These are phyloP conservation scores for Watsonalla cultraria DNA, from an alignment of 2,888 invertebrate species.

Conservation along the genomic window DNA sequence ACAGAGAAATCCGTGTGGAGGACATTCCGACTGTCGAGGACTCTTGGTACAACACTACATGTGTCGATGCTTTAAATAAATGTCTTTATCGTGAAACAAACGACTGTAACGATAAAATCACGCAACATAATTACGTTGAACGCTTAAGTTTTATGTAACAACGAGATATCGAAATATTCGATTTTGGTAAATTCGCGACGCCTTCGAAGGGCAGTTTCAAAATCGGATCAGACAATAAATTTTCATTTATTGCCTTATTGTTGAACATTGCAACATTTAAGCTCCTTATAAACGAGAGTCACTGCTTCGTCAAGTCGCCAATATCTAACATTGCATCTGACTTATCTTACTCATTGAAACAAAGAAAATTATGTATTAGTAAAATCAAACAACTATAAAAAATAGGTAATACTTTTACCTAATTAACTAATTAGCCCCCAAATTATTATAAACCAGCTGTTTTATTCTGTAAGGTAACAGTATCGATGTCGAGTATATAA, in stretches of 20 bases:
- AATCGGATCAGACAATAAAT: conserved; percentile 35
- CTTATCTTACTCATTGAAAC: too few relatives aligned
- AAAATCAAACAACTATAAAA: too few relatives aligned
- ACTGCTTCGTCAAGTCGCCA: too few relatives aligned
- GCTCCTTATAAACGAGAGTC: too few relatives aligned
- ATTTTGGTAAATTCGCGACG: conserved; percentile 36
- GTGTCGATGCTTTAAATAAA: conserved; percentile 31
- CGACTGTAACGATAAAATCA: conserved; percentile 43
- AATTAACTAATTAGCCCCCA: too few relatives aligned
- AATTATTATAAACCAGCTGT: too few relatives aligned
- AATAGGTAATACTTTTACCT: too few relatives aligned
- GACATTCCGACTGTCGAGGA: conserved; percentile 15
- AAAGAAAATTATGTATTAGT: too few relatives aligned
- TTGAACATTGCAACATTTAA: too few relatives aligned
- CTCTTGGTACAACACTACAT: conserved; percentile 10
- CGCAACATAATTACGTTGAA: conserved; percentile 35
- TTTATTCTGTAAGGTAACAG: too few relatives aligned
- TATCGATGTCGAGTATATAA: too few relatives aligned
- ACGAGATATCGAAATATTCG: conserved; percentile 40
- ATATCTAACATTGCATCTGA: too few relatives aligned
- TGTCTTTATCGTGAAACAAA: conserved; percentile 50
- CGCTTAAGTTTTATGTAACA: conserved; percentile 48
- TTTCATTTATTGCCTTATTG: conserved; percentile 20
- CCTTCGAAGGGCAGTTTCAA: conserved; percentile 36
- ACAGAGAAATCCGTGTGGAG: conserved; percentile 35